These are phyloP conservation scores for Prionailurus bengalensis DNA, from an alignment of 2,113 vertebrate species.

Conservation along the genomic window DNA sequence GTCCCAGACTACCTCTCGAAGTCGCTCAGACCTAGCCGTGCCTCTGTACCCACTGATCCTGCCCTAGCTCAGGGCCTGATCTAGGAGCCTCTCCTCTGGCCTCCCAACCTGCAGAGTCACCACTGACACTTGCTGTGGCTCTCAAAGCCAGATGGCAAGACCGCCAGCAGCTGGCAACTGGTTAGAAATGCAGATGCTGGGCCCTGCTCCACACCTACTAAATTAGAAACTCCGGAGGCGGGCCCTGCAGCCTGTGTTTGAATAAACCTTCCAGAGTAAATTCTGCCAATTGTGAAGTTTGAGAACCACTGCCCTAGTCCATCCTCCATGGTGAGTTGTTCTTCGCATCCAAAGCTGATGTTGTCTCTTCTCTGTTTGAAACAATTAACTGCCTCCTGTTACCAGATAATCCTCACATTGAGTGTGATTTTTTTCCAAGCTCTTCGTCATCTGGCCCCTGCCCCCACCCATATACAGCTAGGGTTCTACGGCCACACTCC, in stretches of 20 bases:
- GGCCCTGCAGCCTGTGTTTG: neutral
- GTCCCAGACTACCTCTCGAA: neutral
- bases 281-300: neutral
- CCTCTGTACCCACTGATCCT: neutral
- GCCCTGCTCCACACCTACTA: neutral
- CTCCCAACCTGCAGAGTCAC: neutral
- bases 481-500: neutral
- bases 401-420: neutral
- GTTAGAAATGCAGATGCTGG: neutral
- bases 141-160: neutral
- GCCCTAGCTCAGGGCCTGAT: neutral
- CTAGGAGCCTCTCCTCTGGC: neutral
- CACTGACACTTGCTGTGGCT: neutral
- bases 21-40: neutral
- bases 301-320: neutral
- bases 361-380: neutral
- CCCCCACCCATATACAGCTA: neutral
- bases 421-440: neutral
- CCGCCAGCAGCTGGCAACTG: neutral
- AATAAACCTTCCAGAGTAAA: neutral
- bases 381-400: neutral
- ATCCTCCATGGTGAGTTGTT: neutral
- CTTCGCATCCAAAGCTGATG: neutral
- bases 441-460: neutral
- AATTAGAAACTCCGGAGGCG: neutral